Percentiles rank a stretch among this genome's conserved stretches.
Conservation (phyloP, 2,888 invertebrate species). For the Synergus japonicus region DNA sequence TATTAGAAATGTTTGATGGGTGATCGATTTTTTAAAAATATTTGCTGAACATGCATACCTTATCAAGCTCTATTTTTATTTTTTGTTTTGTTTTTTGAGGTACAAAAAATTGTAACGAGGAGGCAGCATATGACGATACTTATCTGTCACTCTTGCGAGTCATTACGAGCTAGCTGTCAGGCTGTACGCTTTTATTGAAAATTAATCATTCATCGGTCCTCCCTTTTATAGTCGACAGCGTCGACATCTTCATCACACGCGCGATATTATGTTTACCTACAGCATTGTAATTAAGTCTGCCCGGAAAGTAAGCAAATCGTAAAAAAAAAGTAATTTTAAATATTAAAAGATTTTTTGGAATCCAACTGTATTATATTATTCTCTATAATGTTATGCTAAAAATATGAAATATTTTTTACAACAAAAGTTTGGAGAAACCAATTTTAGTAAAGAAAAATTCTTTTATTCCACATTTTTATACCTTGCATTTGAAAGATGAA, state of each 20-base stretch:
- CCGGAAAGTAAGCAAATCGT: background rate
- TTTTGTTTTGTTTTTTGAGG: background rate
- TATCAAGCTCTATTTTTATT: too few species aligned
- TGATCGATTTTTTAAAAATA: background rate
- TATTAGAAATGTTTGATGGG: too few species aligned
- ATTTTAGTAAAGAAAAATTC: background rate
- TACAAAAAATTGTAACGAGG: background rate
- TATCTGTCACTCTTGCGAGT: conserved; percentile 8
- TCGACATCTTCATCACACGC: conserved; percentile 24
- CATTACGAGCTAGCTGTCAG: conserved; percentile 21
- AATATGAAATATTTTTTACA: background rate
- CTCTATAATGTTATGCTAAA: background rate
- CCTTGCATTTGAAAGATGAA: background rate
- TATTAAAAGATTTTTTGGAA: background rate
- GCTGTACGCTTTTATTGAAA: conserved; percentile 35
- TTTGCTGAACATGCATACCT: background rate
- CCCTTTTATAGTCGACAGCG: conserved; percentile 31
- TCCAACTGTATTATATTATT: background rate
- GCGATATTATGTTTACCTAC: conserved; percentile 26
- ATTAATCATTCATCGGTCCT: conserved; percentile 31
- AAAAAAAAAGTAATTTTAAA: background rate
- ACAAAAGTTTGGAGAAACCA: background rate
- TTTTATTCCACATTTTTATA: background rate
- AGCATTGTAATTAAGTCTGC: conserved; percentile 15
- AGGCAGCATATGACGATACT: conserved; percentile 5